phyloP scores from a whole-genome alignment of 1,140 invertebrate genomes.

The Drosophila nebulosa region DNA sequence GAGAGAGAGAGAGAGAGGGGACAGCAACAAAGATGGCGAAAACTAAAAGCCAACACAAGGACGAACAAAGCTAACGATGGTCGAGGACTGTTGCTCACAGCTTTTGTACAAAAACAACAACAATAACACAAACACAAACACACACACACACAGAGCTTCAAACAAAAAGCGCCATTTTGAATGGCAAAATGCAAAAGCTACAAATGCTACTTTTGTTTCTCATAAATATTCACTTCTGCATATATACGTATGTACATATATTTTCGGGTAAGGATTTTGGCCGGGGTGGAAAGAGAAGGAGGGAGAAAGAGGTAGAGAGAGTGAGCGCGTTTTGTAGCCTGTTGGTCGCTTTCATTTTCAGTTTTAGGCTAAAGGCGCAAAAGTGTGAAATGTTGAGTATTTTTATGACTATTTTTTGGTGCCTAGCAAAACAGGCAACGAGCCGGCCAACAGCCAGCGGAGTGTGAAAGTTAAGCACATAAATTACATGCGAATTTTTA shows the following conservation, averaged over 20 bases:
- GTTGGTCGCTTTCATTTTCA: constrained; percentile 66
- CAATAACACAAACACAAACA: not conserved
- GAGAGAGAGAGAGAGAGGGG: constrained; percentile 26
- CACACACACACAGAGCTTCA: constrained; percentile 6
- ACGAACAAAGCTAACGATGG: constrained; percentile 45
- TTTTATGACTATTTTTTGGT: constrained; percentile 68
- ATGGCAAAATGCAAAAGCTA: constrained; percentile 61
- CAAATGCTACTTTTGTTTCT: constrained; percentile 74
- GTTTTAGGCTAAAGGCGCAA: constrained; percentile 60
- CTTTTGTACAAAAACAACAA: not conserved
- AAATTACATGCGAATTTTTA: constrained; percentile 58
- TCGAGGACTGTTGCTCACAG: constrained; percentile 53
- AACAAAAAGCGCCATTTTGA: constrained; percentile 23
- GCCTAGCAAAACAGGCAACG: constrained; percentile 14
- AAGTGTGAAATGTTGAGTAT: constrained; percentile 69
- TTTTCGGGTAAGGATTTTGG: constrained; percentile 4
- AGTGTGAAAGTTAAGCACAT: constrained; percentile 75
- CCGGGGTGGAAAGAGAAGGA: not conserved
- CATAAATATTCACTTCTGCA: constrained; percentile 77
- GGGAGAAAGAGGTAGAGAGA: too few species aligned
- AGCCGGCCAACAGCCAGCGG: constrained; percentile 27
- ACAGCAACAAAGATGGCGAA: constrained; percentile 31
- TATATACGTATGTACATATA: constrained; percentile 21
- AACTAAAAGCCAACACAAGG: constrained; percentile 32
- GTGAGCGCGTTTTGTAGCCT: not conserved